Evolutionary conservation across 2,113 vertebrate genomes (phyloP).

Genomic region (Fulmarus glacialis): DNA sequence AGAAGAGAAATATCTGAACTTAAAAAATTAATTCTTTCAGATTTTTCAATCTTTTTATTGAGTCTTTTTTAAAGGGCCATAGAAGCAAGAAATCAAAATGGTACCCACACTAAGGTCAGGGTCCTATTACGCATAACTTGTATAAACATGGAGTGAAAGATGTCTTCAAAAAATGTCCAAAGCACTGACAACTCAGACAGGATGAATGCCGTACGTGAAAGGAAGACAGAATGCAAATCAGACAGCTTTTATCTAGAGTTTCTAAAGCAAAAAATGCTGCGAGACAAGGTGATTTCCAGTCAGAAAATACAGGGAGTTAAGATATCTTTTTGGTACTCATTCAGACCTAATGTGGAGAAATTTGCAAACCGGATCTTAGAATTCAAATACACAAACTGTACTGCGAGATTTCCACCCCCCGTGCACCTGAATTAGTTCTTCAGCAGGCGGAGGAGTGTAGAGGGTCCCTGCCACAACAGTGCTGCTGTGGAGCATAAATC

Average conservation of each 20-base stretch:
- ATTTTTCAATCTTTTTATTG: neutral
- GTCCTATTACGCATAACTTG: neutral
- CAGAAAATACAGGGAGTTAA: neutral
- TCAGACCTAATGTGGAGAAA: neutral
- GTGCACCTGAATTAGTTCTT: neutral
- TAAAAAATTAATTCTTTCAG: neutral
- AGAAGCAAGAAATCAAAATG: neutral
- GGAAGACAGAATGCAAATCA: neutral
- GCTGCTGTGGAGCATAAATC: neutral
- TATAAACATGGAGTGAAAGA: neutral
- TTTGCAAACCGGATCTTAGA: neutral
- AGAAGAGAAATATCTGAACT: neutral
- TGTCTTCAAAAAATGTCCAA: neutral
- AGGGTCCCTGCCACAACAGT: neutral
- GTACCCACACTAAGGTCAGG: neutral
- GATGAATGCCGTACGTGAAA: fast-evolving
- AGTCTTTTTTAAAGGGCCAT: fast-evolving
- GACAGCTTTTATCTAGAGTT: neutral
- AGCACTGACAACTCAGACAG: neutral
- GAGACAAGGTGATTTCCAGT: neutral
- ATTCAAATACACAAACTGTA: neutral
- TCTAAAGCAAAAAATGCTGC: neutral
- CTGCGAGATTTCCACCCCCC: neutral
- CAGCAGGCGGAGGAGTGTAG: neutral
- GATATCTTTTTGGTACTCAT: neutral